A percentile compares a stretch with the other conserved stretches of the same genome.
Conservation (phyloP, 2,113 vertebrate species). For the Melanocharis versteri region DNA sequence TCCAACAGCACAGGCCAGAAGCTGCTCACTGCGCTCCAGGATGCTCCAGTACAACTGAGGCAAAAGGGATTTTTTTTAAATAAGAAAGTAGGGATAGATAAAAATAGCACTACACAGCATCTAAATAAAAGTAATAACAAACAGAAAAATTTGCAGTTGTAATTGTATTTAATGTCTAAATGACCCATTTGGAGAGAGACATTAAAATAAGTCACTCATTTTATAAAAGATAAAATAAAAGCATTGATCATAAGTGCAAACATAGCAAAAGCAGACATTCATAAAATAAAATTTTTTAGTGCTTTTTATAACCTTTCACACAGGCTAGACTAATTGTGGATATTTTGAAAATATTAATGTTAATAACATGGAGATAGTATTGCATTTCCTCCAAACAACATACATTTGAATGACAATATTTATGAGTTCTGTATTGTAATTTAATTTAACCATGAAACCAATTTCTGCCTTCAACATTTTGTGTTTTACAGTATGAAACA, state of each 20-base stretch:
- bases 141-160: neutral
- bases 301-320: neutral
- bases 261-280: neutral
- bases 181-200: neutral
- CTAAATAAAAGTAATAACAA: neutral
- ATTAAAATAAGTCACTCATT: neutral
- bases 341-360: constrained; percentile 27
- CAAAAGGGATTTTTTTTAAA: neutral
- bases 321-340: neutral
- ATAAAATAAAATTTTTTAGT: neutral
- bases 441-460: constrained; percentile 66
- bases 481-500: constrained; percentile 63
- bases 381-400: constrained; percentile 33
- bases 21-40: neutral
- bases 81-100: neutral
- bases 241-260: neutral
- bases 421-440: constrained; percentile 40
- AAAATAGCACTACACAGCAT: neutral
- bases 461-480: constrained; percentile 62
- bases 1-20: neutral
- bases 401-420: constrained; percentile 29
- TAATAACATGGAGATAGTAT: neutral
- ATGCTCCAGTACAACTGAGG: neutral
- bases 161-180: neutral
- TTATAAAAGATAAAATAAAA: neutral